These are phyloP conservation scores for Strix aluco DNA, from an alignment of 2,113 vertebrate genomes.

Conservation along the genomic window DNA sequence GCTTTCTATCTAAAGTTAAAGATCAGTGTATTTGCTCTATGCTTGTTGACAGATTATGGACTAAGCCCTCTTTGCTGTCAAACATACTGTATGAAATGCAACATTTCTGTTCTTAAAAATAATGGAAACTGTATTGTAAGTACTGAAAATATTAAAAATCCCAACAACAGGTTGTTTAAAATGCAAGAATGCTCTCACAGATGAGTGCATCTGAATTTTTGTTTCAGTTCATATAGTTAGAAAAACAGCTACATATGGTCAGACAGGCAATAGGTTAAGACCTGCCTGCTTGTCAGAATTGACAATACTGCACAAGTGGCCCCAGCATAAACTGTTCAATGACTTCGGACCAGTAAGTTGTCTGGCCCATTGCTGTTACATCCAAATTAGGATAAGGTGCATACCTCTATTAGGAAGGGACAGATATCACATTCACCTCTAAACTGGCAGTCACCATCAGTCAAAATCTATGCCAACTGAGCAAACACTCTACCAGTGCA, in stretches of 20 bases:
- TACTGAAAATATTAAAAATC: neutral
- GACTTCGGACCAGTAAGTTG: neutral
- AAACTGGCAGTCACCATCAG: neutral
- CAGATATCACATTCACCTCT: neutral
- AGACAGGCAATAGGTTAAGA: neutral
- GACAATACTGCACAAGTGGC: neutral
- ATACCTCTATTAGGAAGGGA: neutral
- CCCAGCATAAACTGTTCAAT: neutral
- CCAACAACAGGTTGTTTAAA: neutral
- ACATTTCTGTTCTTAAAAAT: neutral
- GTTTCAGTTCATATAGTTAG: neutral
- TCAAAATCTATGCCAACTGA: neutral
- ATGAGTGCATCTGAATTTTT: neutral
- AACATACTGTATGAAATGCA: neutral
- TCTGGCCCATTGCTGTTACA: rapidly evolving
- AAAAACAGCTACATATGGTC: slow-evolving; percentile 25
- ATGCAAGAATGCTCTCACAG: neutral
- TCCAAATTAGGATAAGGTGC: neutral
- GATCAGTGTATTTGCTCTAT: neutral
- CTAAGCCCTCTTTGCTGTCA: neutral
- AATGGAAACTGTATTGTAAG: neutral
- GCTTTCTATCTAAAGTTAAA: neutral
- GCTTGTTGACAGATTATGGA: neutral
- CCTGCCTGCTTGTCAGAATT: neutral
- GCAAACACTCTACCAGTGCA: neutral